phyloP scores from a whole-genome alignment of 2,797 vertebrate species.

The Mergus octosetaceus region DNA sequence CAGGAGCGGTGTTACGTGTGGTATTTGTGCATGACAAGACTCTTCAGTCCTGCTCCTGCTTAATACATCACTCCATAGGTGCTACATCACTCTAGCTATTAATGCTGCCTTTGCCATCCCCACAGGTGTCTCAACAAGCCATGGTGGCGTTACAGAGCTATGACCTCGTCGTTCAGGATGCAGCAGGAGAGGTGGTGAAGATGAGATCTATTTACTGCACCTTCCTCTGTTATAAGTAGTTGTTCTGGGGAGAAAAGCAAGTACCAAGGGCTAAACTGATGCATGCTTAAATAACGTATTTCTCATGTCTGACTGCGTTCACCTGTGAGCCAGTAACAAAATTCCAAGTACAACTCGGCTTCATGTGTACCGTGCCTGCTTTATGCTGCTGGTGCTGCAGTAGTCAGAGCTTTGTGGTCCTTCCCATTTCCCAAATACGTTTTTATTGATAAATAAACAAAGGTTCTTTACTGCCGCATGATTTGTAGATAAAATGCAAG shows the following conservation, averaged over 20 bases:
- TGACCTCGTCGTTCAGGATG: background rate
- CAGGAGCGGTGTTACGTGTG: background rate
- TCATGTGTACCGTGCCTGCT: slow-evolving; percentile 17
- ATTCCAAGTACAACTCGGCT: slow-evolving; percentile 44
- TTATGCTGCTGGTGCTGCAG: slow-evolving; percentile 27
- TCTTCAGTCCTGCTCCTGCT: background rate
- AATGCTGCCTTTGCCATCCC: background rate
- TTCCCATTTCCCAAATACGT: background rate
- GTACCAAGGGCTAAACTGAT: slow-evolving; percentile 19
- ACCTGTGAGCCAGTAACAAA: slow-evolving; percentile 68
- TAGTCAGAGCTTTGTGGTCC: background rate
- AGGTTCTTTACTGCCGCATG: background rate
- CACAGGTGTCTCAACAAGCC: background rate
- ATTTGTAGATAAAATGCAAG: slow-evolving; percentile 18
- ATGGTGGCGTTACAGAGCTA: background rate
- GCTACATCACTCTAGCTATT: background rate
- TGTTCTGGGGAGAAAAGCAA: slow-evolving; percentile 13
- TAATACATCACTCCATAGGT: background rate
- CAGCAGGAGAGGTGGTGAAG: background rate
- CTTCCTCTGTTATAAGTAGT: slow-evolving; percentile 38
- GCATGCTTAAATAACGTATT: slow-evolving; percentile 51
- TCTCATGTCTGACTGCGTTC: slow-evolving; percentile 44
- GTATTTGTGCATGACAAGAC: background rate
- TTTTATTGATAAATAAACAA: slow-evolving; percentile 40
- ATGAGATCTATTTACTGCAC: background rate